Base-by-base conservation (phyloP, 2,797 vertebrate genomes). In the Notoglanidium macrostoma region DNA sequence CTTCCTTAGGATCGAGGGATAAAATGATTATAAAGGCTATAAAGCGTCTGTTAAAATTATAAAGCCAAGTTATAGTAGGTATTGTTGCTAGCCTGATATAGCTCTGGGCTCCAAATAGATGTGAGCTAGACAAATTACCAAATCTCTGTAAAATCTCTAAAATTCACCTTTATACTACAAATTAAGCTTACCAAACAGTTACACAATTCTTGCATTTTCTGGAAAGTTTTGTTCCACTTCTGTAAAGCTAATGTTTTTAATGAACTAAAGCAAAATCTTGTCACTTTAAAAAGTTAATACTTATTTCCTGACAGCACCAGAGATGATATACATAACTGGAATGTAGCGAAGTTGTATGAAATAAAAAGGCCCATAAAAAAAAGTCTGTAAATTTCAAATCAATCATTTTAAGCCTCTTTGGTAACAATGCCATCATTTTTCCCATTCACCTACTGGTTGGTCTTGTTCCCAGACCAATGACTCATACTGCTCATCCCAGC, bases 381-480 rank as follows among this genome's bases (percentile, higher is more conserved):
- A 1, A 59, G 32, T 68, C 8, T 11, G 5, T 29, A 35, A 19
- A 17, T 35, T 35, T 57, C 23, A 67, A 74, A 87, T 32, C 1
- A 74, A 26, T 35, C 11, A 40, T 40, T 19, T 72, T 73, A 17
- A 70, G 29, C 17, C 51, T 26, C n/a, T 44, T 84, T 72, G 67
- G 9, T 32, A 2, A 46, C 12, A n/a, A 44, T 51, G 12, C 2
- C 63, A 23, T 32, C 4, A 51, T 83, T 83, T 49, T 68, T 54
- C 57, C 88, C 78, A 68, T 82, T 51, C 72, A 77, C 83, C 44
- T 86, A 67, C 29, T 46, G 59, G 65, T 55, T 76, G 79, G 57
- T 87, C 73, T 32, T 65, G 80, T 57, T 82, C 51, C 84, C 77
- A 89, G 59, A 46, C 21, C 17, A 3, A 26, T 87, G 86, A 86